Conservation (phyloP, 2,113 vertebrate species). For the Zosterops borbonicus region DNA sequence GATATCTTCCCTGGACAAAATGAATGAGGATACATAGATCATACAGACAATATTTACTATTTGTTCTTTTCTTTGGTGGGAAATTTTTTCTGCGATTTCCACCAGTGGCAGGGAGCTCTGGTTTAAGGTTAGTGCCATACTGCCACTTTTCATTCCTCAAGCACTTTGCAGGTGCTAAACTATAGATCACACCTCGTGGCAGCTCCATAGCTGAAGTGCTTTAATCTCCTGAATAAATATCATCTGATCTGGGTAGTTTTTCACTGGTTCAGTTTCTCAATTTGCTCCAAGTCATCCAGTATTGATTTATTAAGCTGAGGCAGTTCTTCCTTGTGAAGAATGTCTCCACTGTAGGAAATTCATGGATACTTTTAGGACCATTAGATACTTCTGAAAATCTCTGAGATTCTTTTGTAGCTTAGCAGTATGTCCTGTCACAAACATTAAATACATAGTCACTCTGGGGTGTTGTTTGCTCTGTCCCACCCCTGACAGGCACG, state of each 20-base stretch:
- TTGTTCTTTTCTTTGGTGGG: background rate
- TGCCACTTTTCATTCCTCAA: background rate
- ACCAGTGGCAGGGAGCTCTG: background rate
- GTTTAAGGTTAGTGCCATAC: background rate
- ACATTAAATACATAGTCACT: background rate
- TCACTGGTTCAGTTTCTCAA: background rate
- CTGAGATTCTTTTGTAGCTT: background rate
- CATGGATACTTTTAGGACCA: background rate
- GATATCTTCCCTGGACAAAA: background rate
- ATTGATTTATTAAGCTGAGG: background rate
- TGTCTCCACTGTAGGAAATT: background rate
- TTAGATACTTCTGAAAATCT: background rate
- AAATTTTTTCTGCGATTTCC: background rate
- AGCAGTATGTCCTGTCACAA: background rate
- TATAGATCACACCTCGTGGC: background rate
- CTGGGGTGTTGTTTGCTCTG: background rate
- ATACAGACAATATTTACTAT: background rate
- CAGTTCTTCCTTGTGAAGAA: background rate
- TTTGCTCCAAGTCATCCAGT: background rate
- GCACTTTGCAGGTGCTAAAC: rapidly evolving
- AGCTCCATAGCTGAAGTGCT: background rate
- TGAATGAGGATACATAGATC: background rate
- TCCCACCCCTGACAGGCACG: background rate
- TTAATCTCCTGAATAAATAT: background rate
- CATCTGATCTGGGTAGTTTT: background rate